Percentiles rank a stretch among this genome's conserved stretches.
These are phyloP conservation scores for Drosophila kuntzei DNA, from an alignment of 2,888 invertebrate genomes.

Conservation along the genomic window DNA sequence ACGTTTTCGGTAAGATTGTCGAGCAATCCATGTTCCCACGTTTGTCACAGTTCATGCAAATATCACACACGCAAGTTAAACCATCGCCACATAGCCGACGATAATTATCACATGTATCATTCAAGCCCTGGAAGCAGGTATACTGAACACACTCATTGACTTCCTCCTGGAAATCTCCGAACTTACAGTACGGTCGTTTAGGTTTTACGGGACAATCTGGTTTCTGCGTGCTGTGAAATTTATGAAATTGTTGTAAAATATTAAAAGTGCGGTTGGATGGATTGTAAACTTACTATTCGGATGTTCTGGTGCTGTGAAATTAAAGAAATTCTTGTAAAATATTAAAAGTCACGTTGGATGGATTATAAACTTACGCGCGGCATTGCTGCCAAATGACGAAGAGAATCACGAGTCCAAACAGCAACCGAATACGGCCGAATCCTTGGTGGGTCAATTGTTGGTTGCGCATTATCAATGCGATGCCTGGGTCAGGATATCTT, in stretches of 20 bases:
- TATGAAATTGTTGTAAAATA: no score
- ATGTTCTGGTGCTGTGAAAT: no score
- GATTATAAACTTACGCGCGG: constrained; percentile 32
- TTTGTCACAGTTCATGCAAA: constrained; percentile 36
- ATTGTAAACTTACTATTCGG: no score
- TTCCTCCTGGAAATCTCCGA: no score
- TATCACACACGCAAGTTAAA: neutral
- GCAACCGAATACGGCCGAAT: constrained; percentile 27
- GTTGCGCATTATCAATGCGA: constrained; percentile 43
- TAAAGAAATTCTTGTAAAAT: neutral
- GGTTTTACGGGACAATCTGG: no score
- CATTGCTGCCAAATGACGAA: constrained; percentile 36
- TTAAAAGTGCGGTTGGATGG: no score
- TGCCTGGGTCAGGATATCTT: constrained; percentile 22
- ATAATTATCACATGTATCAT: no score
- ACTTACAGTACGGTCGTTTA: neutral
- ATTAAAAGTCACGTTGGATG: neutral
- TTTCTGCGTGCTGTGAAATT: no score
- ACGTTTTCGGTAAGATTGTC: no score
- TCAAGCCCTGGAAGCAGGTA: neutral
- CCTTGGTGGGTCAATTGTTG: constrained; percentile 28
- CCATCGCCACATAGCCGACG: neutral
- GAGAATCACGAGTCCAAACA: constrained; percentile 30
- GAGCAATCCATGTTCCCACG: no score
- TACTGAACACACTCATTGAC: neutral